These are phyloP conservation scores for Smithornis capensis DNA, from an alignment of 2,113 vertebrate genomes.

Conservation along the genomic window DNA sequence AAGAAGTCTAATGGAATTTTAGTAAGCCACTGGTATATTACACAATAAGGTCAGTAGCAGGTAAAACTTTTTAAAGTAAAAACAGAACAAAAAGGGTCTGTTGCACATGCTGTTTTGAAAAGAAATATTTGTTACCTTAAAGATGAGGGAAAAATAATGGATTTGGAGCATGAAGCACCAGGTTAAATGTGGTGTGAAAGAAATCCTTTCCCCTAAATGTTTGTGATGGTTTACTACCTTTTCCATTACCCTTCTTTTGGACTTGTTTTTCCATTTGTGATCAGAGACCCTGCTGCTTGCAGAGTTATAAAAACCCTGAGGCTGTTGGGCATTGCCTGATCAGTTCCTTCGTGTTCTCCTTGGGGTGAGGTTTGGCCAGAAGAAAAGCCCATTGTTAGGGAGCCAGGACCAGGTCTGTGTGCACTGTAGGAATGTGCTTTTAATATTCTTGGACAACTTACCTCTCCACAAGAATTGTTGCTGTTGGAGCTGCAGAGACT, in stretches of 20 bases:
- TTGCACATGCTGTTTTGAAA: background rate
- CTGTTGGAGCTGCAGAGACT: conserved; percentile 71
- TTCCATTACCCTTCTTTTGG: background rate
- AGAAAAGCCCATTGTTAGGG: conserved; percentile 11
- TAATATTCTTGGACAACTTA: conserved; percentile 52
- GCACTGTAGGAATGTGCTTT: conserved; percentile 3
- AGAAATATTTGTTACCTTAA: background rate
- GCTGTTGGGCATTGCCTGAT: background rate
- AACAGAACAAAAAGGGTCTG: background rate
- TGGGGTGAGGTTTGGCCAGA: background rate
- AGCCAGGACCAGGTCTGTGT: conserved; percentile 1
- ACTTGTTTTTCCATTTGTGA: background rate
- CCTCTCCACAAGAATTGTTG: conserved; percentile 61
- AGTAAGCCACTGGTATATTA: background rate
- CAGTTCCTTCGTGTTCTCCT: background rate
- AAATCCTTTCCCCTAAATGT: background rate
- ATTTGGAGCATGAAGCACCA: background rate
- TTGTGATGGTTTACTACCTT: background rate
- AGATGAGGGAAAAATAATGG: fast-evolving
- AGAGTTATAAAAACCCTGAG: background rate
- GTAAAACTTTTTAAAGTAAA: background rate
- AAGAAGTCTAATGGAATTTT: background rate
- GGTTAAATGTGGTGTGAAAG: background rate
- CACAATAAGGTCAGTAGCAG: background rate
- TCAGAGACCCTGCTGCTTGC: fast-evolving